Conservation (phyloP, 2,797 vertebrate species). For the Myotis myotis region DNA sequence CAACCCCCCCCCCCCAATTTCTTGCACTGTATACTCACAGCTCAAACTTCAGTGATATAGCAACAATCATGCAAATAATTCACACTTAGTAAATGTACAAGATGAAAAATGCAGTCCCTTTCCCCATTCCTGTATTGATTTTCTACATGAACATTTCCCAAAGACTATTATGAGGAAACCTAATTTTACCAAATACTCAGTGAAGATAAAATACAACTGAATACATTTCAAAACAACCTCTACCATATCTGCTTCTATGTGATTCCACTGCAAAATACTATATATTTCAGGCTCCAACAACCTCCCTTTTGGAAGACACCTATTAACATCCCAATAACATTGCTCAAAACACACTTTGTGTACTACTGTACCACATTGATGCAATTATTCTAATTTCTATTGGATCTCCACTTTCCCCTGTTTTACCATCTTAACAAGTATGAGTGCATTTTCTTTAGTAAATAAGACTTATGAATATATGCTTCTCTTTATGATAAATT, state of each 20-base stretch:
- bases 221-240: not conserved
- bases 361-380: not conserved
- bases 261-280: not conserved
- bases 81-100: not conserved
- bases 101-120: constrained; percentile 1
- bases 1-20: not conserved
- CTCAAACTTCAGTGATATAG: not conserved
- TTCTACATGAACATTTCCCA: not conserved
- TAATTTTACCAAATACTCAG: not conserved
- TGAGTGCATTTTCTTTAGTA: not conserved
- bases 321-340: not conserved
- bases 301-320: not conserved
- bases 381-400: not conserved
- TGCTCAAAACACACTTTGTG: not conserved
- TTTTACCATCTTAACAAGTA: not conserved
- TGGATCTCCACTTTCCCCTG: not conserved
- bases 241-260: not conserved
- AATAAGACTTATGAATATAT: not conserved
- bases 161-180: not conserved
- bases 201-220: not conserved
- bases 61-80: not conserved
- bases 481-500: not conserved
- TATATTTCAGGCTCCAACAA: not conserved
- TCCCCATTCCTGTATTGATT: not conserved
- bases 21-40: not conserved